Base-by-base conservation (phyloP, 1,140 invertebrate genomes). In the Acromyrmex echinatior region DNA sequence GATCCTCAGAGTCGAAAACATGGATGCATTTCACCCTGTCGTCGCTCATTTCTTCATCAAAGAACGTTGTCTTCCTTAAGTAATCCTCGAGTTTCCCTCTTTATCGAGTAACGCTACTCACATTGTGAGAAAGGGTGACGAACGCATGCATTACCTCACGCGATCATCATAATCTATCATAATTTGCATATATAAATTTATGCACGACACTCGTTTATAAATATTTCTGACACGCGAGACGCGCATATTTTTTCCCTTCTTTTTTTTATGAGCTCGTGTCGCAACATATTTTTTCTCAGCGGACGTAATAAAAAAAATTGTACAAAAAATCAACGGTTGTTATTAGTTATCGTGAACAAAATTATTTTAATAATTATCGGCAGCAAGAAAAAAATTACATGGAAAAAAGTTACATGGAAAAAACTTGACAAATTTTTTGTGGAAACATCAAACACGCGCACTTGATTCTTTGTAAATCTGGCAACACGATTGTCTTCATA, bases 141-240 rank as follows among this genome's bases (percentile, higher is more conserved):
- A 28, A 35, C 56, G 12, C 25, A 6, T 71, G 35, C 21, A 71
- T 71, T 71, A 81, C 7, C 56, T 71, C 53, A 60, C 31, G 68
- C 80, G 66, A 74, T 82, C 53, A n/a, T 62, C n/a, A n/a, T 21
- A 84, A 84, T 84, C 60, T 76, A 58, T 84, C 80, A 84, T 63
- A 76, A 84, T 84, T 76, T 76, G 70, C 70, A 63, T 84, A 74
- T 74, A 74, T 74, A 71, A 71, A 81, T 82, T 82, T 82, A 51
- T 25, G 53, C n/a, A 21, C 28, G 70, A 62, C 56, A 74, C 56
- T 60, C 35, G 25, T 16, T 60, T 58, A 62, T 63, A 58, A 84
- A 84, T 84, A 84, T 84, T 76, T 71, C 21, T 39, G 56, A 35
- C 56, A 74, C 80, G 70, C 70, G 39, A 49, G 16, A 28, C 65